Conservation (phyloP, 2,113 vertebrate genomes). For the Sebastes fasciatus region DNA sequence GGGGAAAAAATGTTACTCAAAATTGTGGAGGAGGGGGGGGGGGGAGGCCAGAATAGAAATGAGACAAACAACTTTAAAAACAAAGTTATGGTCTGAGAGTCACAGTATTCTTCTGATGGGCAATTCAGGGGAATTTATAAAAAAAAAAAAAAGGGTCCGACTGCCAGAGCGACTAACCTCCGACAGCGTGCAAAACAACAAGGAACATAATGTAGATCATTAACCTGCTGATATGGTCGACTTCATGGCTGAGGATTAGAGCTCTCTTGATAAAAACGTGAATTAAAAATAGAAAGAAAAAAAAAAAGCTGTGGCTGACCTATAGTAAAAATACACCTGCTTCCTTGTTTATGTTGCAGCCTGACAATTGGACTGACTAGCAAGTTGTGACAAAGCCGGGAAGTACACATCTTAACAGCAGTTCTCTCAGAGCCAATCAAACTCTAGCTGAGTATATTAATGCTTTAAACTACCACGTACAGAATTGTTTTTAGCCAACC, state of each 20-base stretch:
- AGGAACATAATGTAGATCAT: slow-evolving; percentile 14
- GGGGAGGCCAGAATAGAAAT: slow-evolving; percentile 44
- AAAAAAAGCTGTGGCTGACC: slow-evolving; percentile 24
- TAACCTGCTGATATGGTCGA: slow-evolving; percentile 40
- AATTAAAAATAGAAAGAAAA: slow-evolving; percentile 66
- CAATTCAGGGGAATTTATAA: slow-evolving; percentile 27
- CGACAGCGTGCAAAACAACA: slow-evolving; percentile 14
- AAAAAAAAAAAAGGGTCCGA: slow-evolving; percentile 57
- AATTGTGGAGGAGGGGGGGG: slow-evolving; percentile 28
- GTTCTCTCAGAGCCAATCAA: slow-evolving; percentile 14
- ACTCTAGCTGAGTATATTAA: slow-evolving; percentile 8
- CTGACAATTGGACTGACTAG: slow-evolving; percentile 14
- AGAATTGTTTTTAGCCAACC: slow-evolving; percentile 31
- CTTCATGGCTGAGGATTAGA: slow-evolving; percentile 32
- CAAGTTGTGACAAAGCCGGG: slow-evolving; percentile 34
- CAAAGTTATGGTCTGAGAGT: slow-evolving; percentile 66
- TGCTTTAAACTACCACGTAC: slow-evolving; percentile 20
- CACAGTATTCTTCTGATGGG: slow-evolving; percentile 40
- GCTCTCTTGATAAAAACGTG: slow-evolving; percentile 66
- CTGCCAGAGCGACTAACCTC: neutral
- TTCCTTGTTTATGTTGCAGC: slow-evolving; percentile 52
- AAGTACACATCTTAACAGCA: slow-evolving; percentile 30
- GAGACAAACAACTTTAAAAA: slow-evolving; percentile 68
- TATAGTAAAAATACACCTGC: slow-evolving; percentile 66
- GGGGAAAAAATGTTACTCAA: slow-evolving; percentile 6